These are phyloP conservation scores for Heliconius melpomene DNA, from an alignment of 1,140 invertebrate species.

Conservation along the genomic window DNA sequence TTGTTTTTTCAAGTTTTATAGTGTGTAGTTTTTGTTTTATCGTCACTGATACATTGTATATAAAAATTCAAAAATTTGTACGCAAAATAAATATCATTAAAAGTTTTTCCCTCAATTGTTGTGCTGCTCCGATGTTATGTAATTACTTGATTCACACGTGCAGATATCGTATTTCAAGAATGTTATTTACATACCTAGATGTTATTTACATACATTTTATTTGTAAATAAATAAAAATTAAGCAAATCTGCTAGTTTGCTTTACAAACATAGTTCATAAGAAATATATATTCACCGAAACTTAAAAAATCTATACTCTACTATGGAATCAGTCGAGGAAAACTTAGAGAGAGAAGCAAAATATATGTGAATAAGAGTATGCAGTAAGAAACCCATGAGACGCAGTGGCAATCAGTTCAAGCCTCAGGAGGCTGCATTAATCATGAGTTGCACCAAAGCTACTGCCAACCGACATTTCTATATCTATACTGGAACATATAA, in stretches of 20 bases:
- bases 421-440: slow-evolving; percentile 59
- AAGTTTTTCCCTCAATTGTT: background rate
- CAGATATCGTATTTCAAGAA: background rate
- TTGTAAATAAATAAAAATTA: no score
- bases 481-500: background rate
- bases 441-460: slow-evolving; percentile 43
- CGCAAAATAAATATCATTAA: slow-evolving; percentile 1
- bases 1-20: background rate
- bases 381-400: slow-evolving; percentile 34
- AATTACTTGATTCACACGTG: background rate
- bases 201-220: no score
- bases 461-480: slow-evolving; percentile 3
- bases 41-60: slow-evolving; percentile 10
- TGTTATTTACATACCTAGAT: background rate
- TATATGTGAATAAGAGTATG: slow-evolving; percentile 43
- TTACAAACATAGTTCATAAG: background rate
- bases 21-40: background rate
- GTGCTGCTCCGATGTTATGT: background rate
- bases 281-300: background rate
- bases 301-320: background rate
- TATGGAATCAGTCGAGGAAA: background rate
- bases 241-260: no score
- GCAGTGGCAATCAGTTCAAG: slow-evolving; percentile 56
- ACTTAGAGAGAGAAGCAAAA: slow-evolving; percentile 37
- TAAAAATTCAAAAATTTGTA: background rate